Conservation (phyloP, 2,113 vertebrate genomes). For the Formicarius rufipectus region DNA sequence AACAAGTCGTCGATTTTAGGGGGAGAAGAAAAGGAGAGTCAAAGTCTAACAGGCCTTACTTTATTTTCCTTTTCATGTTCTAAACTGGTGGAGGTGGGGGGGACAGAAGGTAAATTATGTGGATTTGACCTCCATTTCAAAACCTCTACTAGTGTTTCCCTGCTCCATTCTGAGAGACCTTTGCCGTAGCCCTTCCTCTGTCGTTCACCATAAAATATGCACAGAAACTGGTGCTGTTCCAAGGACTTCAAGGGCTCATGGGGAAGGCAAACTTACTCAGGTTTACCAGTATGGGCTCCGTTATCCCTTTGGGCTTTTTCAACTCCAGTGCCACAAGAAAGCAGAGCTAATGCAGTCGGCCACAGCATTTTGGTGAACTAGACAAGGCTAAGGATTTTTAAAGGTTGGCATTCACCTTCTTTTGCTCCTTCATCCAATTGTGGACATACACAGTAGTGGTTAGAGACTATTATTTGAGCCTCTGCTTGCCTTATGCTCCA, state of each 20-base stretch:
- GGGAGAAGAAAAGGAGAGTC: not conserved
- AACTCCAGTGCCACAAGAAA: not conserved
- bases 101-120: not conserved
- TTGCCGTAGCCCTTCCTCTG: not conserved
- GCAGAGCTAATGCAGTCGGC: not conserved
- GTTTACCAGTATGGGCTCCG: not conserved
- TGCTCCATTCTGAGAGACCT: not conserved
- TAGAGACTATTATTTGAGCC: not conserved
- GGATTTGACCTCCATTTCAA: slow-evolving; percentile 1
- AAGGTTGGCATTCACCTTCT: not conserved
- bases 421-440: not conserved
- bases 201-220: not conserved
- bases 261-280: not conserved
- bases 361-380: not conserved
- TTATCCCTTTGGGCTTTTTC: not conserved
- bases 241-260: not conserved
- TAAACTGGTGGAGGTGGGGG: not conserved
- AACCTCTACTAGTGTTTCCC: not conserved
- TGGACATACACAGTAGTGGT: not conserved
- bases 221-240: not conserved
- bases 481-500: not conserved
- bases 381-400: not conserved
- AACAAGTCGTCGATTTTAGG: not conserved
- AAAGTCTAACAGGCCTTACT: not conserved
- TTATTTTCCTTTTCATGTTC: slow-evolving; percentile 6